These are phyloP conservation scores for Apis dorsata DNA, from an alignment of 1,140 invertebrate species.

Conservation along the genomic window DNA sequence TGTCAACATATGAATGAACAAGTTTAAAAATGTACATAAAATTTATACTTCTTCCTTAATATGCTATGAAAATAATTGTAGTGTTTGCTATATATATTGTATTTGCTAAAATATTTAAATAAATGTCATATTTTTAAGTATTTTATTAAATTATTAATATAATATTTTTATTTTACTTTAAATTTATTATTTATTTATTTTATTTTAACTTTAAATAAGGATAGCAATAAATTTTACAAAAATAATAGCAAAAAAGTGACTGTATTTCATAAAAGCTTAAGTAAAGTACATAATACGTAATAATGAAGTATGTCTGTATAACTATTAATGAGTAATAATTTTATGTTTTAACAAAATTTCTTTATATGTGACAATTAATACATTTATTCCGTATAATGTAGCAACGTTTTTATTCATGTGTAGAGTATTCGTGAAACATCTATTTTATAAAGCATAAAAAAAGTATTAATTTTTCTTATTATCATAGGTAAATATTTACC, in stretches of 20 bases:
- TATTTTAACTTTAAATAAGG: background rate
- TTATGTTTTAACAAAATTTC: constrained; percentile 62
- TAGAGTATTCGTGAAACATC: constrained; percentile 38
- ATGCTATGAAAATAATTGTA: constrained; percentile 4
- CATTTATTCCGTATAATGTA: constrained; percentile 47
- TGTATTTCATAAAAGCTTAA: constrained; percentile 71
- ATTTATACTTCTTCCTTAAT: constrained; percentile 9
- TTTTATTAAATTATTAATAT: background rate
- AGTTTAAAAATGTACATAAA: constrained; percentile 4
- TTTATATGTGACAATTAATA: constrained; percentile 48
- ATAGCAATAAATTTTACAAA: constrained; percentile 32
- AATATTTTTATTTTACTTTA: background rate
- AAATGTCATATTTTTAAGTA: constrained; percentile 2
- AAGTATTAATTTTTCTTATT: constrained; percentile 30
- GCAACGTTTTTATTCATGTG: constrained; percentile 43
- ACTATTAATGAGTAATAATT: constrained; percentile 64
- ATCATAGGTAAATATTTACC: constrained; percentile 28
- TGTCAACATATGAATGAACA: background rate
- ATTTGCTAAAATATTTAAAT: background rate
- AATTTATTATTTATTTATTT: too few species aligned
- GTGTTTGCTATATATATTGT: constrained; percentile 6
- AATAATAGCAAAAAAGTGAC: constrained; percentile 70
- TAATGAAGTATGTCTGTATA: constrained; percentile 64
- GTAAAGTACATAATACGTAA: constrained; percentile 69
- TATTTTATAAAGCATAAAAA: constrained; percentile 46